Evolutionary conservation across 2,113 vertebrate species (phyloP).

Genomic region (Osmerus eperlanus): DNA sequence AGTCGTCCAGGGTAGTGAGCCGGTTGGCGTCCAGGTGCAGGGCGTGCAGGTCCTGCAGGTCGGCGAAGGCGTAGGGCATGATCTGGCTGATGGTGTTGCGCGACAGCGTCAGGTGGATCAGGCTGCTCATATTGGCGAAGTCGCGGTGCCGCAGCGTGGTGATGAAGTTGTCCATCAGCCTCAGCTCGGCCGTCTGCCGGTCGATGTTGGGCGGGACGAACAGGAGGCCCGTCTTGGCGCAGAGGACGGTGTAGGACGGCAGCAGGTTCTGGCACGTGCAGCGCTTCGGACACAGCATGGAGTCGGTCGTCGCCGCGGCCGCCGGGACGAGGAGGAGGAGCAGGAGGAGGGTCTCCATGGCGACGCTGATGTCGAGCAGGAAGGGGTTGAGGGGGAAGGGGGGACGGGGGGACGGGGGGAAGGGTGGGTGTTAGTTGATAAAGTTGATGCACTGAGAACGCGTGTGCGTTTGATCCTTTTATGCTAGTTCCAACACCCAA

Average conservation of each 20-base stretch:
- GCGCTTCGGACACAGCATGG: constrained; percentile 79
- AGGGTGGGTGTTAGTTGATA: neutral
- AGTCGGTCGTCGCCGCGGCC: constrained; percentile 18
- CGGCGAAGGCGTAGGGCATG: constrained; percentile 72
- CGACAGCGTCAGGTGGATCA: constrained; percentile 80
- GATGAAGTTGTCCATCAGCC: constrained; percentile 84
- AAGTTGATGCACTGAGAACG: neutral
- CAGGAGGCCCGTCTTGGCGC: constrained; percentile 80
- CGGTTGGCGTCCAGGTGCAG: constrained; percentile 80
- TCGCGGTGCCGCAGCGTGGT: constrained; percentile 76
- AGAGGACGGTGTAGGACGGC: constrained; percentile 80
- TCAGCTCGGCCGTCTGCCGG: constrained; percentile 77
- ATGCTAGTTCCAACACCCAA: no score
- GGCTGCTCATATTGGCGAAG: constrained; percentile 83
- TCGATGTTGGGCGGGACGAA: constrained; percentile 80
- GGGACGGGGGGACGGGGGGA: neutral
- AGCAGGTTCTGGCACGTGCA: constrained; percentile 82
- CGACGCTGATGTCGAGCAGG: constrained; percentile 26
- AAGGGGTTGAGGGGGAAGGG: neutral
- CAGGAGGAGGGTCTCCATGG: constrained; percentile 56
- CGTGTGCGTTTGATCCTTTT: no score
- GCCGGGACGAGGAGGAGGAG: constrained; percentile 42
- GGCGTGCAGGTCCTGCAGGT: constrained; percentile 78
- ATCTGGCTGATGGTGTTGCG: constrained; percentile 83
- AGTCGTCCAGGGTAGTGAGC: constrained; percentile 72